Conservation (phyloP, 2,113 vertebrate species). For the Python bivittatus region DNA sequence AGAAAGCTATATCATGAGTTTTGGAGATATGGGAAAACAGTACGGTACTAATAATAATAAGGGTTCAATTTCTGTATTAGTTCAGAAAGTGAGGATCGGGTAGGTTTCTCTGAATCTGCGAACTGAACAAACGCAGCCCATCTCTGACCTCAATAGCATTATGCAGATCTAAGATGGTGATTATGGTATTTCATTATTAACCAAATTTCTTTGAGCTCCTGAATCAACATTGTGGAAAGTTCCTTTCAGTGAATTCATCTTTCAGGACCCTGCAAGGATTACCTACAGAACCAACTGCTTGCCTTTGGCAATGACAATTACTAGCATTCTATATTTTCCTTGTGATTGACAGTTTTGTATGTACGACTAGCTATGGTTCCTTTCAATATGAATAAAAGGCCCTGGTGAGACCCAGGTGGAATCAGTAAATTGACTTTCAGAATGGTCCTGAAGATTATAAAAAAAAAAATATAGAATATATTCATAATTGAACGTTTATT, state of each 20-base stretch:
- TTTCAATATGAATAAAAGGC: neutral
- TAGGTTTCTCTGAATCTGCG: neutral
- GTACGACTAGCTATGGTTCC: neutral
- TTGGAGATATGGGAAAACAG: neutral
- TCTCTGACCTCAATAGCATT: neutral
- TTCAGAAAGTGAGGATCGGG: neutral
- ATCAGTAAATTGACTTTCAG: neutral
- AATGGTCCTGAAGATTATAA: too few relatives aligned
- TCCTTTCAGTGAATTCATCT: neutral
- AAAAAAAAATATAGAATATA: neutral
- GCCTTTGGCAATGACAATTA: too few relatives aligned
- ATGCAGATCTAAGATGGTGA: too few relatives aligned
- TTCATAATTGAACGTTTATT: neutral
- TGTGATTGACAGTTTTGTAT: neutral
- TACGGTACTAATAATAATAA: neutral
- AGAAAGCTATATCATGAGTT: neutral
- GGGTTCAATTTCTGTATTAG: neutral
- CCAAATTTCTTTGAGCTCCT: neutral
- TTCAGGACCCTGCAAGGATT: neutral
- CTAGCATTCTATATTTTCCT: neutral
- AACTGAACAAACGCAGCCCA: neutral
- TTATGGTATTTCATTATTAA: neutral
- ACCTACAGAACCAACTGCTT: constrained; percentile 52
- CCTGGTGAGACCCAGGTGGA: neutral
- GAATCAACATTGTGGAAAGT: neutral